Evolutionary conservation across 2,797 vertebrate genomes (phyloP).

Genomic region (Periophthalmus magnuspinnatus): DNA sequence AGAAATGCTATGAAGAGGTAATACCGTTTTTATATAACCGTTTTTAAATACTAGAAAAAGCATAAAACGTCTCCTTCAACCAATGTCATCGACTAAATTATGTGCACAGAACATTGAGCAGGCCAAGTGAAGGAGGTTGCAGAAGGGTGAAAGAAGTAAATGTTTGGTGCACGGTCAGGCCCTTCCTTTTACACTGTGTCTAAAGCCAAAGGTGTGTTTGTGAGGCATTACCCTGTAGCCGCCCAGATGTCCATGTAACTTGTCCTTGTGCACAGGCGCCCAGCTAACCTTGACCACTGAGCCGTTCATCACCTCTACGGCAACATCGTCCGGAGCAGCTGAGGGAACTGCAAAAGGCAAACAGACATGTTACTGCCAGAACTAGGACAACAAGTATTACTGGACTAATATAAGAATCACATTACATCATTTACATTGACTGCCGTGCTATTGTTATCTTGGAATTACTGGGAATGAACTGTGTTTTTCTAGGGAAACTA

Average conservation of each 20-base stretch:
- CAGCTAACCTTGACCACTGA: slow-evolving; percentile 88
- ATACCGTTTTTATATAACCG: too few species aligned
- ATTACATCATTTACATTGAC: not conserved
- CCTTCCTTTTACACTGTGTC: slow-evolving; percentile 65
- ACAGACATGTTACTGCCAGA: slow-evolving; percentile 9
- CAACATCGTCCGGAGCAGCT: slow-evolving; percentile 83
- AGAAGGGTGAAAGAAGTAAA: slow-evolving; percentile 35
- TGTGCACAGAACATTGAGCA: slow-evolving; percentile 17
- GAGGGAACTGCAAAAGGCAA: slow-evolving; percentile 83
- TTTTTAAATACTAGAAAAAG: not conserved
- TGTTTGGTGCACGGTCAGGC: slow-evolving; percentile 48
- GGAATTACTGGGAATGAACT: not conserved
- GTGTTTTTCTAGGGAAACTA: not conserved
- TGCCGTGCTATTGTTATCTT: not conserved
- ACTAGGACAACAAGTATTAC: not conserved
- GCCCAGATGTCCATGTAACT: slow-evolving; percentile 89
- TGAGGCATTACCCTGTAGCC: slow-evolving; percentile 89
- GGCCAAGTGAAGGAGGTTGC: slow-evolving; percentile 33
- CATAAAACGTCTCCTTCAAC: not conserved
- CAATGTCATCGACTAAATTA: not conserved
- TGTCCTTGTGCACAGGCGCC: slow-evolving; percentile 88
- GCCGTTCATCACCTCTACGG: slow-evolving; percentile 86
- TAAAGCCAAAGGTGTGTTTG: slow-evolving; percentile 60
- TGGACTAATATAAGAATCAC: not conserved
- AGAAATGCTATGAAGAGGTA: too few species aligned